A percentile compares a stretch with the other conserved stretches of the same genome.
phyloP scores from a whole-genome alignment of 2,797 vertebrate genomes.

The Acrossocheilus fasciatus region DNA sequence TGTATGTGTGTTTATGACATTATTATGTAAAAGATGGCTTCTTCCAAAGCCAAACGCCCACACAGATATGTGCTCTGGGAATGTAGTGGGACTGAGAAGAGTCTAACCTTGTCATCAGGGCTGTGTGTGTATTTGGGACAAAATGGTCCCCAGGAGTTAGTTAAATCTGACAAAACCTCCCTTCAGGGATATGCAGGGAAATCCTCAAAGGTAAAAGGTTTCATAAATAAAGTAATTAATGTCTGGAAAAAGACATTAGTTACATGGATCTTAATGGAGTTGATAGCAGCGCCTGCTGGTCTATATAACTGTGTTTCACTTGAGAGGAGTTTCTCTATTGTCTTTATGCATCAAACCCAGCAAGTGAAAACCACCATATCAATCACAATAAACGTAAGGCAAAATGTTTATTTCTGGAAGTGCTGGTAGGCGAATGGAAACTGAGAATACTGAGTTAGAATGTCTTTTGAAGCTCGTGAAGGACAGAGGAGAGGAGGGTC shows the following conservation, averaged over 20 bases:
- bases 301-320: neutral
- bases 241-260: neutral
- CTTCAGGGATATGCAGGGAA: neutral
- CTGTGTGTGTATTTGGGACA: neutral
- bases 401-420: neutral
- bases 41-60: neutral
- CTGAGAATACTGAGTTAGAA: neutral
- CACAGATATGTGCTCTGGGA: neutral
- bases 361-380: constrained; percentile 16
- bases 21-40: neutral
- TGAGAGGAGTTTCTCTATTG: constrained; percentile 4
- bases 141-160: constrained; percentile 5
- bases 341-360: neutral
- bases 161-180: neutral
- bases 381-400: neutral
- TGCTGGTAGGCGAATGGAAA: neutral
- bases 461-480: neutral
- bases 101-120: neutral
- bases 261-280: neutral
- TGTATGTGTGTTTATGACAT: neutral
- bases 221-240: constrained; percentile 15
- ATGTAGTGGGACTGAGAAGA: neutral
- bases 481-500: constrained; percentile 1
- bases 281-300: neutral
- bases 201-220: neutral